phyloP scores from a whole-genome alignment of 2,888 invertebrate genomes.

The Chrysodeixis includens region DNA sequence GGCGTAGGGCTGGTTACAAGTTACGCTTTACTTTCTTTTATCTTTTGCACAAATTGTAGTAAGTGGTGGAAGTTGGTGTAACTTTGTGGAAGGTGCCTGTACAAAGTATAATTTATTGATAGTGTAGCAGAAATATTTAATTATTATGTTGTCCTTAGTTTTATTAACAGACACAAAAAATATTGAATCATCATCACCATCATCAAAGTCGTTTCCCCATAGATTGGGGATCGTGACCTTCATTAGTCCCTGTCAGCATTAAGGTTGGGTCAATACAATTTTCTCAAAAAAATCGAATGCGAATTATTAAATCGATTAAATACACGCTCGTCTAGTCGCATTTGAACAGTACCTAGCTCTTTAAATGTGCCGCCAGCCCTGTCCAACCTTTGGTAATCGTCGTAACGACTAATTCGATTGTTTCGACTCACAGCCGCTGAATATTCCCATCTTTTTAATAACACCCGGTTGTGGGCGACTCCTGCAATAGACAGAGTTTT shows the following conservation, averaged over 20 bases:
- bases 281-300: too few species aligned
- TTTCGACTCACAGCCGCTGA: conserved; percentile 28
- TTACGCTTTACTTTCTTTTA: conserved; percentile 17
- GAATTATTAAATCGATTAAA: too few species aligned
- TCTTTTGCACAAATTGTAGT: background rate
- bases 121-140: too few species aligned
- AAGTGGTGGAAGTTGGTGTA: background rate
- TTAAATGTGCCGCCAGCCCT: conserved; percentile 14
- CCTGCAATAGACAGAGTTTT: conserved; percentile 12
- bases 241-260: too few species aligned
- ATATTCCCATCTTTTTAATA: conserved; percentile 31
- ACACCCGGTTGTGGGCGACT: conserved; percentile 15
- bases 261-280: too few species aligned
- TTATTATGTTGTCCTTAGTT: too few species aligned
- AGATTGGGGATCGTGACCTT: too few species aligned
- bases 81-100: background rate
- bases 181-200: too few species aligned
- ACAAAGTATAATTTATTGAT: too few species aligned
- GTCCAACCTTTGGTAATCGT: conserved; percentile 5
- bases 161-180: too few species aligned
- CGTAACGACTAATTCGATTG: conserved; percentile 30
- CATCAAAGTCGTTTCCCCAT: too few species aligned
- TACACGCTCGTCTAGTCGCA: too few species aligned
- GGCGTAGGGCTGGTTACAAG: conserved; percentile 23
- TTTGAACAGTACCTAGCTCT: background rate